phyloP scores from a whole-genome alignment of 2,888 invertebrate species.

The Lycocerus yunnanus region DNA sequence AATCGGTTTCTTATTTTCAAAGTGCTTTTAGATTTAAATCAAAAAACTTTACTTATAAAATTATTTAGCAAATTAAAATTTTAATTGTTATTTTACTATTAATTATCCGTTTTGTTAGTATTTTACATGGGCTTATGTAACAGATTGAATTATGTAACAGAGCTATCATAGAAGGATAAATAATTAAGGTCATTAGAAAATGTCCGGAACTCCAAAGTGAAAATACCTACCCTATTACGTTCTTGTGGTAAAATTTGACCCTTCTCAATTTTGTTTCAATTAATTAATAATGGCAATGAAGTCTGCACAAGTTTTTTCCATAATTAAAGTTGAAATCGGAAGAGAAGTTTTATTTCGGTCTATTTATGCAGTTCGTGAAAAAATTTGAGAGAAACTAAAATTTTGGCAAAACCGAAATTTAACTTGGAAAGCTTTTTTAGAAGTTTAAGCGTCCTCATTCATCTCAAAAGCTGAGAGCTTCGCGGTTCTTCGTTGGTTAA shows the following conservation, averaged over 20 bases:
- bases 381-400: neutral
- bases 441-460: neutral
- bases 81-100: neutral
- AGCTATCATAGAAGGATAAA: neutral
- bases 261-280: neutral
- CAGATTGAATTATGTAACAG: neutral
- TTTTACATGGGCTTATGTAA: neutral
- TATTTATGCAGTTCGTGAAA: neutral
- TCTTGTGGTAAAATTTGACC: neutral
- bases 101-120: neutral
- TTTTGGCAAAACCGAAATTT: neutral
- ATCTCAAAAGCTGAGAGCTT: neutral
- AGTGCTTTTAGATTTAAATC: neutral
- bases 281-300: neutral
- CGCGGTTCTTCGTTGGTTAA: conserved; percentile 19
- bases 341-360: neutral
- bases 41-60: neutral
- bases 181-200: neutral
- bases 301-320: neutral
- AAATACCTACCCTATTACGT: neutral
- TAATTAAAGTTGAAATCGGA: neutral
- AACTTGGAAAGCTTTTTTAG: neutral
- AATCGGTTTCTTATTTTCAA: neutral
- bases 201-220: neutral
- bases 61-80: neutral